Base-by-base conservation (phyloP, 2,797 vertebrate species). In the Dermochelys coriacea region DNA sequence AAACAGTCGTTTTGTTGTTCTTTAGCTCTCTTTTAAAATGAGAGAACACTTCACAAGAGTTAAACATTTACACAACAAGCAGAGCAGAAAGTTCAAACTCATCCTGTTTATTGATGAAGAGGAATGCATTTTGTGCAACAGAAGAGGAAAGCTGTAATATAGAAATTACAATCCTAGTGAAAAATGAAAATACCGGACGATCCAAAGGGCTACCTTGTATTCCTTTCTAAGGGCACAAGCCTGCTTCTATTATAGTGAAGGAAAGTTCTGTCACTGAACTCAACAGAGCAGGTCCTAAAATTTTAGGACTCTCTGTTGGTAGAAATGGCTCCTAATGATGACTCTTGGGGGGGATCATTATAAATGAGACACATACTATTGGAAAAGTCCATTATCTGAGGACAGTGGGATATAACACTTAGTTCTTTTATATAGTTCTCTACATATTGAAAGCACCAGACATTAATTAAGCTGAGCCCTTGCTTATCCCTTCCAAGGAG, bases 51-150 rank as follows among this genome's bases (percentile, higher is more conserved):
- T 88, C 93, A 85, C 34, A 91, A 88, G 83, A 91, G 90, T 92
- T 92, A 95, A 97, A 95, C 94, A 94, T 90, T 97, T 96, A 93
- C 83, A 93, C 64, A 86, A 79, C 55, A 95, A 93, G 88, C 27
- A 0, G 0, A 95, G 77, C 85, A 95, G 91, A 96, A 94, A 94
- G 94, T 94, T 91, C 86, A 97, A 95, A 88, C 82, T 87, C 81
- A 91, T 96, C 89, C 93, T 96, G 64, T 88, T 94, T 89, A 84
- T 29, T 80, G 88, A 95, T 81, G 85, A 96, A 94, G 82, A 95
- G 80, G 86, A 96, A 96, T 86, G 87, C 80, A 29, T 91, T 92
- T 94, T 89, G 80, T 75, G 88, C 85, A 95, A 91, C 7, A 88
- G 49, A 92, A 93, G 54, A 94, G 87, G 92, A 68, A 92, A 96